A percentile compares a stretch with the other conserved stretches of the same genome.
Conservation (phyloP, 2,888 invertebrate species). For the Eupithecia exiguata region DNA sequence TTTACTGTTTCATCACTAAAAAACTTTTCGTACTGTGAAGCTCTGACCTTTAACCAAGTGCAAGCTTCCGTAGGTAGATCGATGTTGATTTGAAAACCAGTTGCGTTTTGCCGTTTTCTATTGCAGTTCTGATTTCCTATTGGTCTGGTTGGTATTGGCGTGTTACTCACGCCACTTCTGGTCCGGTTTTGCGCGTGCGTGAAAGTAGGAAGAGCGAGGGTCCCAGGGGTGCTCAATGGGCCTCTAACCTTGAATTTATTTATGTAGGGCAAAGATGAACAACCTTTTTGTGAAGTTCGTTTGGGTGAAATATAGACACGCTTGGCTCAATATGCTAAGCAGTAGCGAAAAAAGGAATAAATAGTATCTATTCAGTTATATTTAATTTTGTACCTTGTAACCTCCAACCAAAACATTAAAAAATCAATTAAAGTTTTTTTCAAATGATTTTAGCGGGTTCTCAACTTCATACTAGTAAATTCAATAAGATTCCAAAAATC, state of each 20-base stretch:
- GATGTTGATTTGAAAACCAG: slow-evolving; percentile 14
- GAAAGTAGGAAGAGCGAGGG: slow-evolving; percentile 37
- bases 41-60: slow-evolving; percentile 8
- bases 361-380: too few species aligned
- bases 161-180: slow-evolving; percentile 45
- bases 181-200: slow-evolving; percentile 55
- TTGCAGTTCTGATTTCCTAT: slow-evolving; percentile 16
- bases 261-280: slow-evolving; percentile 31
- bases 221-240: slow-evolving; percentile 34
- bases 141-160: too few species aligned
- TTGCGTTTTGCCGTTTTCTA: slow-evolving; percentile 16
- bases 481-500: too few species aligned
- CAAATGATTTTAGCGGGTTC: too few species aligned
- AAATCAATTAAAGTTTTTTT: not conserved
- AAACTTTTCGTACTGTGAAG: not conserved
- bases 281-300: slow-evolving; percentile 17
- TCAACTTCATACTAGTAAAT: too few species aligned
- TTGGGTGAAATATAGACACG: not conserved
- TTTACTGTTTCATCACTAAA: not conserved
- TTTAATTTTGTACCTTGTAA: too few species aligned
- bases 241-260: slow-evolving; percentile 38
- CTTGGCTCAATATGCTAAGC: not conserved
- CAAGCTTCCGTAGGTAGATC: not conserved
- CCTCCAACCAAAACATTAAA: too few species aligned
- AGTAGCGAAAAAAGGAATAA: not conserved